Conservation (phyloP, 2,888 invertebrate species). For the Drosophila hamatofila region DNA sequence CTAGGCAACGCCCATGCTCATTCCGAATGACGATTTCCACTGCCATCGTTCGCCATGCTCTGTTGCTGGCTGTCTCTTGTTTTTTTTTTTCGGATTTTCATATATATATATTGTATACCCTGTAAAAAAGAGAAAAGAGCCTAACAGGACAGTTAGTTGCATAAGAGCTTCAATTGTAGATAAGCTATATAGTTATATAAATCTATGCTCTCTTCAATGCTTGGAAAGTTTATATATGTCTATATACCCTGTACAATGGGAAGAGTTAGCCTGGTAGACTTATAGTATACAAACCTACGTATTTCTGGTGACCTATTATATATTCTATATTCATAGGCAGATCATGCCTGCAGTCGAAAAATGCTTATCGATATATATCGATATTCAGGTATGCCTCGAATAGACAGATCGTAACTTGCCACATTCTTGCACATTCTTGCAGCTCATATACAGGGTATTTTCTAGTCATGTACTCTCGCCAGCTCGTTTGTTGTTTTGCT, state of each 20-base stretch:
- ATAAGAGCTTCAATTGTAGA: neutral
- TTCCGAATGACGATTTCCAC: constrained; percentile 29
- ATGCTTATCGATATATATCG: neutral
- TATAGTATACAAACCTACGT: neutral
- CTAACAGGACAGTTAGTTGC: neutral
- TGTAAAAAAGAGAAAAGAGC: neutral
- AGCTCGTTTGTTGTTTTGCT: neutral
- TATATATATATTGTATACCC: constrained; percentile 4
- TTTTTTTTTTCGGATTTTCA: neutral
- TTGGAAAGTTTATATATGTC: neutral
- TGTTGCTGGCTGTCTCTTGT: constrained; percentile 36
- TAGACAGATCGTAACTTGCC: neutral
- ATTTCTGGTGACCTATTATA: neutral
- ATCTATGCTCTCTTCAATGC: neutral
- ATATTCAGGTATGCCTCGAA: neutral
- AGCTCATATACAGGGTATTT: neutral
- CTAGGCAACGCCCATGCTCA: constrained; percentile 9
- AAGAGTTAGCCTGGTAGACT: neutral
- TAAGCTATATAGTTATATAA: neutral
- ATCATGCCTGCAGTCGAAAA: neutral
- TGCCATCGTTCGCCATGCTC: constrained; percentile 40
- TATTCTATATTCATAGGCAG: neutral
- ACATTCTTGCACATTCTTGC: neutral
- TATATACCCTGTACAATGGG: neutral
- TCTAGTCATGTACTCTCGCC: neutral